Conservation (phyloP, 2,888 invertebrate species). For the Clanis bilineata region DNA sequence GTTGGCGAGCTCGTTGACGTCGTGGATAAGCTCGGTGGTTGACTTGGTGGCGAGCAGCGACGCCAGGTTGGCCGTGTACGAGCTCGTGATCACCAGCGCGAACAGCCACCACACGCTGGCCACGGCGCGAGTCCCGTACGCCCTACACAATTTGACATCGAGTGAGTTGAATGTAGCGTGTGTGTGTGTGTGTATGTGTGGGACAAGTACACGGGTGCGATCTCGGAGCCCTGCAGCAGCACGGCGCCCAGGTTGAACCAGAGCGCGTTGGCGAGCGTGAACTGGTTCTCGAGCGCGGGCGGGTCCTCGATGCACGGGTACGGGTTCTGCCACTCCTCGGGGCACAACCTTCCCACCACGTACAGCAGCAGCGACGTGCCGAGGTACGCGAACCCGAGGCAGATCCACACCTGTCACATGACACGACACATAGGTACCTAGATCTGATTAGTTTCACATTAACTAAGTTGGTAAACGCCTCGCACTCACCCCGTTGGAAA, state of each 20-base stretch:
- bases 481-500: constrained; percentile 85
- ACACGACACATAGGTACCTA: background rate
- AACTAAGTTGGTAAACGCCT: too few species aligned
- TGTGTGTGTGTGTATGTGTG: background rate
- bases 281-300: constrained; percentile 91
- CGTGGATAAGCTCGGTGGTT: constrained; percentile 84
- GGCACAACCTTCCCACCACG: constrained; percentile 90
- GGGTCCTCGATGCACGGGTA: constrained; percentile 93
- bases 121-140: constrained; percentile 92
- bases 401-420: constrained; percentile 87
- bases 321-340: constrained; percentile 95
- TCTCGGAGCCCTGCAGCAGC: constrained; percentile 93
- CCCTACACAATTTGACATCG: constrained; percentile 72
- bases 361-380: constrained; percentile 91
- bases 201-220: constrained; percentile 91
- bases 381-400: constrained; percentile 91
- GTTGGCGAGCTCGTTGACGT: constrained; percentile 91
- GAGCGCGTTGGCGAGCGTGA: constrained; percentile 91
- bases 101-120: constrained; percentile 95
- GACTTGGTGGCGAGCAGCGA: constrained; percentile 93
- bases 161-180: background rate
- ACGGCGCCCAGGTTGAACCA: constrained; percentile 95
- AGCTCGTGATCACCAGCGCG: constrained; percentile 91
- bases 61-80: constrained; percentile 95
- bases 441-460: too few species aligned